These are phyloP conservation scores for Ametastegia equiseti DNA, from an alignment of 2,888 invertebrate genomes.

Conservation along the genomic window DNA sequence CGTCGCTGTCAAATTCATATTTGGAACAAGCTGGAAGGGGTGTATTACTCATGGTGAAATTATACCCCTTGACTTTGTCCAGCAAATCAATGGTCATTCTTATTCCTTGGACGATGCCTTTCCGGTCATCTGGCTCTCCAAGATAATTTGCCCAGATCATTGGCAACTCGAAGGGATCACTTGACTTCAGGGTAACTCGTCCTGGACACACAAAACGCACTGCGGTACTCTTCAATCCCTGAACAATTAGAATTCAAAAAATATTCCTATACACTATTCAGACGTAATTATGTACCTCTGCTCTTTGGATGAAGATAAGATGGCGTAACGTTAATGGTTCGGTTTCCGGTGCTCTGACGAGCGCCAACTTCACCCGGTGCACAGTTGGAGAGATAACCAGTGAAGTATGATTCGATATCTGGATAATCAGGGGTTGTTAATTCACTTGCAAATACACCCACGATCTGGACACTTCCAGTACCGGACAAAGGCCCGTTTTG, in stretches of 20 bases:
- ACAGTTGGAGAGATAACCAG: conserved; percentile 81
- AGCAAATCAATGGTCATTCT: conserved; percentile 78
- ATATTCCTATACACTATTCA: neutral
- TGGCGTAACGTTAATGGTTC: conserved; percentile 62
- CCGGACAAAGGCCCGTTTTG: conserved; percentile 81
- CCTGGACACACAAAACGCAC: too few relatives aligned
- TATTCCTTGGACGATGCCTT: conserved; percentile 81
- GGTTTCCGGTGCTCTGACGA: conserved; percentile 64
- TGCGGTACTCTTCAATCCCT: neutral
- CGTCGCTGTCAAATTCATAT: conserved; percentile 76
- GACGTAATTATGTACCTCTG: conserved; percentile 78
- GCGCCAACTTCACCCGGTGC: conserved; percentile 77
- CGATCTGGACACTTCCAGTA: conserved; percentile 74
- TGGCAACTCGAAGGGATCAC: conserved; percentile 84
- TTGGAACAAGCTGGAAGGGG: conserved; percentile 57
- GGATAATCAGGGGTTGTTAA: conserved; percentile 81
- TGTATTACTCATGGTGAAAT: conserved; percentile 51
- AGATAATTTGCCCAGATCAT: conserved; percentile 88
- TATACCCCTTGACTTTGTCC: conserved; percentile 73
- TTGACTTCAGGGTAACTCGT: conserved; percentile 80
- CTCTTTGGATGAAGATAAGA: conserved; percentile 83
- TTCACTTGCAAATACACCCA: conserved; percentile 81
- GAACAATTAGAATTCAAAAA: neutral
- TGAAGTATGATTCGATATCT: conserved; percentile 83
- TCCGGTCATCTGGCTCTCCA: conserved; percentile 81